Base-by-base conservation (phyloP, 2,888 invertebrate genomes). In the Acleris literana region DNA sequence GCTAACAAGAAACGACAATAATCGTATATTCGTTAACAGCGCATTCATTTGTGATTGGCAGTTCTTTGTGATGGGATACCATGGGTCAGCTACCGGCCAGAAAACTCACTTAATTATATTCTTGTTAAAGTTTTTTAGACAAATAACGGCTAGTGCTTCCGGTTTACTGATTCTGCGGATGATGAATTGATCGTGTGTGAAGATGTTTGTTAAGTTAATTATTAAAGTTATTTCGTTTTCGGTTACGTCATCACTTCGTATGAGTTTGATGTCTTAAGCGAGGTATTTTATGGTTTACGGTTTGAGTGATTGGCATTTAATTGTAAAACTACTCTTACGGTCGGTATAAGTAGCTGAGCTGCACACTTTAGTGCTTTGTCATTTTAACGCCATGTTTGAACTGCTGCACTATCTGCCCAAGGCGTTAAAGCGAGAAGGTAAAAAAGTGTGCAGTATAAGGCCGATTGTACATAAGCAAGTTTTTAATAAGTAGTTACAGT, bases 41-140 rank as follows among this genome's bases (percentile, higher is more conserved):
- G 77, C 79, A 87, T 89, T 88, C 83, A 88, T 82, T 76, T 51
- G 71, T 87, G 88, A 88, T 87, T 87, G 88, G 82, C 88, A 87
- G 82, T 75, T 71, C 74, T 57, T 66, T 77, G 66, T 68, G 61
- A 56, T 67, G 70, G 72, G 74, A 76, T 75, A 73, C 68, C 71
- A 66, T 64, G 71, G 71, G 62, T 69, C 68, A 75, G 87, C 88
- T 87, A 87, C 88, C 82, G 86, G 87, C 84, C 61, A 85, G 86
- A 87, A 83, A 76, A 72, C 76, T 77, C 80, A 65, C 80, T 84
- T 85, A 86, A 87, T 87, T 84, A 85, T 69, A 64, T 76, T 76
- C 82, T 82, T 74, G 79, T 83, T 83, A 75, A 60, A 57, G 57
- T 82, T 82, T 76, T 76, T 80, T 79, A 76, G 76, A 80, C 81